Conservation (phyloP, 2,113 vertebrate species). For the Platysteira castanea region DNA sequence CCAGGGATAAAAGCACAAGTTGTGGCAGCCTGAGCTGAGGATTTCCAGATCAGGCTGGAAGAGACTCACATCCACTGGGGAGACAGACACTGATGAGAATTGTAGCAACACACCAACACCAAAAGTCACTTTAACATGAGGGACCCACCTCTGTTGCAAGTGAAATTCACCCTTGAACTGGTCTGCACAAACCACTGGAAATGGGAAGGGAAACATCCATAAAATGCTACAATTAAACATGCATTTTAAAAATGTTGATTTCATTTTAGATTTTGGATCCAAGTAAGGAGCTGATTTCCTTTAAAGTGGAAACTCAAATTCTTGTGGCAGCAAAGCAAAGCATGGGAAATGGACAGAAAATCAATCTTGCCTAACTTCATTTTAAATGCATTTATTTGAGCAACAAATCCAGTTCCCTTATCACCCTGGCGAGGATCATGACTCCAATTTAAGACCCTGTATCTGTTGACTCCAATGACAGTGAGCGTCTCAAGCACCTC, state of each 20-base stretch:
- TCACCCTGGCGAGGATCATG: not conserved
- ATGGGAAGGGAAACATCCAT: not conserved
- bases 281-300: not conserved
- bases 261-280: not conserved
- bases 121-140: not conserved
- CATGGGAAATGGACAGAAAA: not conserved
- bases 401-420: not conserved
- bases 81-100: not conserved
- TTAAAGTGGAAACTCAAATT: not conserved
- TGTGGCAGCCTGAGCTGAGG: not conserved
- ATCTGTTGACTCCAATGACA: not conserved
- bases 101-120: not conserved
- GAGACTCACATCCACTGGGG: not conserved
- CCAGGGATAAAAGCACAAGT: not conserved
- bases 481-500: not conserved
- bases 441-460: not conserved
- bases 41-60: not conserved
- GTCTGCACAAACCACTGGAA: not conserved
- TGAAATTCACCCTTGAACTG: not conserved
- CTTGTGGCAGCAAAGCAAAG: not conserved
- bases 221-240: not conserved
- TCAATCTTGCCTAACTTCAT: not conserved
- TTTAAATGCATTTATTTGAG: not conserved
- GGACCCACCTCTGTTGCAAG: not conserved
- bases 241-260: not conserved